phyloP scores from a whole-genome alignment of 2,113 vertebrate genomes.

The Archilochus colubris region DNA sequence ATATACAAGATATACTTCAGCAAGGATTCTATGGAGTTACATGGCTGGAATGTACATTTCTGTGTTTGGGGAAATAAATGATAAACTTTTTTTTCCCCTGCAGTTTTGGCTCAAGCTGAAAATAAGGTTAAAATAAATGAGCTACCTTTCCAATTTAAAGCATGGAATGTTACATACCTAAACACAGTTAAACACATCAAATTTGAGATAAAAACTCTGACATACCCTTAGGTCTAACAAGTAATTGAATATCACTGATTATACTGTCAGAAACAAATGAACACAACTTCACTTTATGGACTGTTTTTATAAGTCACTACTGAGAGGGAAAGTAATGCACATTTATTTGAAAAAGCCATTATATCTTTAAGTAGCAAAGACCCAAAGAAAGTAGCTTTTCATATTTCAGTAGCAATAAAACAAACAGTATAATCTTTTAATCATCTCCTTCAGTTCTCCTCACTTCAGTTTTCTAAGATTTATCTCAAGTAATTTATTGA shows the following conservation, averaged over 20 bases:
- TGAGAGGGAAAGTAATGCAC: background rate
- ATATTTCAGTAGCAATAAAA: background rate
- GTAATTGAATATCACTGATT: conserved; percentile 14
- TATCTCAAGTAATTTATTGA: background rate
- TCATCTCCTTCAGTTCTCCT: background rate
- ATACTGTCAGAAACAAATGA: conserved; percentile 13
- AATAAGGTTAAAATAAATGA: background rate
- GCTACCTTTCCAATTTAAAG: background rate
- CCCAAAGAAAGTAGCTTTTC: background rate
- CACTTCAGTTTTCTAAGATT: background rate
- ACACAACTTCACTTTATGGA: conserved; percentile 9
- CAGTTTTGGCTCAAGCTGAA: background rate
- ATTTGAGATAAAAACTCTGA: background rate
- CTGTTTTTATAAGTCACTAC: background rate
- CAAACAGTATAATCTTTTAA: background rate
- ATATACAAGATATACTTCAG: background rate
- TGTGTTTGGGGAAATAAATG: background rate
- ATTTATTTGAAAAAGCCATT: background rate
- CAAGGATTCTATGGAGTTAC: background rate
- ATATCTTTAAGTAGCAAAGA: background rate
- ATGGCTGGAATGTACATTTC: fast-evolving
- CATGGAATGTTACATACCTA: background rate
- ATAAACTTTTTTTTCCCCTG: background rate
- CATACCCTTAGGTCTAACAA: background rate
- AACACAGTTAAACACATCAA: background rate